These are phyloP conservation scores for Cettia cetti DNA, from an alignment of 2,113 vertebrate species.

Conservation along the genomic window DNA sequence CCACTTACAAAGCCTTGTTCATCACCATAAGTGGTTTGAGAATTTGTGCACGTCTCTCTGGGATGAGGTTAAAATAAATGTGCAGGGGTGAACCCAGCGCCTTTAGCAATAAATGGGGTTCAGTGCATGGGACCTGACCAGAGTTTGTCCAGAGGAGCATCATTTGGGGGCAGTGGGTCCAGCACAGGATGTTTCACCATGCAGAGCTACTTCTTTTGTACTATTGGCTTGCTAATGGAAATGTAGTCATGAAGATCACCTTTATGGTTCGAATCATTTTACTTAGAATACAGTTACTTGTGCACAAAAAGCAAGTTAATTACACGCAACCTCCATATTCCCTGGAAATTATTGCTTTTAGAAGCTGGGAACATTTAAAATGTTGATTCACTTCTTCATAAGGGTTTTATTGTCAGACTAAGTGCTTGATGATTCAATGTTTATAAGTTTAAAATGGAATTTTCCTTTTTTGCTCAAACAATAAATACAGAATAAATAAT, in stretches of 20 bases:
- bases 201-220: not conserved
- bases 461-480: not conserved
- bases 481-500: conserved; percentile 7
- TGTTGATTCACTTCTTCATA: not conserved
- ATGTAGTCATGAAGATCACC: not conserved
- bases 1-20: not conserved
- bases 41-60: not conserved
- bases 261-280: not conserved
- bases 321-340: not conserved
- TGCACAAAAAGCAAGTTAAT: not conserved
- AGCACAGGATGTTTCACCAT: not conserved
- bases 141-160: not conserved
- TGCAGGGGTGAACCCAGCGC: not conserved
- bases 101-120: not conserved
- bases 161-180: not conserved
- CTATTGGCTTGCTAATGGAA: not conserved
- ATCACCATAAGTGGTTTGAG: not conserved
- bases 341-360: not conserved
- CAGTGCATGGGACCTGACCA: not conserved
- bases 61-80: not conserved
- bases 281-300: not conserved
- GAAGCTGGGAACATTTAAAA: not conserved
- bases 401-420: not conserved
- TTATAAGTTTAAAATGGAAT: not conserved
- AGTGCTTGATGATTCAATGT: not conserved